Evolutionary conservation across 2,797 vertebrate genomes (phyloP), one percentile per base, ranked within the genome.

Genomic region (Euphonia xanthogaster): DNA sequence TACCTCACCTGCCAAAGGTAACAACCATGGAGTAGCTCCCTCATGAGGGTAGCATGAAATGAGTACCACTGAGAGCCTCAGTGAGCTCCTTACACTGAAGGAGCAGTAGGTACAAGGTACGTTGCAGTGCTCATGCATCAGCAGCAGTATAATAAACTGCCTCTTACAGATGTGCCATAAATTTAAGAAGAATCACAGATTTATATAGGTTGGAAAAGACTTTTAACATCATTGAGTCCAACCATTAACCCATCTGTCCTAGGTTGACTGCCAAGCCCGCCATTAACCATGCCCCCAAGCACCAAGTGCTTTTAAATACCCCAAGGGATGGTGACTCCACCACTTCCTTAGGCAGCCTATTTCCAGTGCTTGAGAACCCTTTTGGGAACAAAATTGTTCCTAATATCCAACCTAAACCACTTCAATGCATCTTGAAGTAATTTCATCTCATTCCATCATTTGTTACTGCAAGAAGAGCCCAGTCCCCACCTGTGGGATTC

Each of bases 341-440:
- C 71, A 27, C 14, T 30, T 21, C 42, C 27, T 31, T 42, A 37
- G 40, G 12, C 55, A 60, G 39, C 16, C n/a, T 20, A 2, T n/a
- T 31, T 22, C 22, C 28, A 73, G 12, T 1, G 57, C 23, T 14
- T 70, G 40, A 60, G 12, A 60, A n/a, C 12, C 2, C 19, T 45
- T 35, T 31, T 5, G 5, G 21, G 12, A 12, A 27, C 3, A 1
- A 20, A 17, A 0, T 27, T 47, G 33, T 61, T 55, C 42, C 21
- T 12, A 12, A 37, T 13, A 27, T 6, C 12, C 33, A 55, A 11
- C 7, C 33, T 81, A 76, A 76, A 61, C 20, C 14, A 51, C 3
- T 14, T 7, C 7, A 4, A 19, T 0, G 3, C 42, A 51, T 17
- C 9, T 0, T 21, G 23, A 86, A 68, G 3, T 35, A 0, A 0